phyloP scores from a whole-genome alignment of 2,797 vertebrate genomes.

The Acipenser ruthenus region DNA sequence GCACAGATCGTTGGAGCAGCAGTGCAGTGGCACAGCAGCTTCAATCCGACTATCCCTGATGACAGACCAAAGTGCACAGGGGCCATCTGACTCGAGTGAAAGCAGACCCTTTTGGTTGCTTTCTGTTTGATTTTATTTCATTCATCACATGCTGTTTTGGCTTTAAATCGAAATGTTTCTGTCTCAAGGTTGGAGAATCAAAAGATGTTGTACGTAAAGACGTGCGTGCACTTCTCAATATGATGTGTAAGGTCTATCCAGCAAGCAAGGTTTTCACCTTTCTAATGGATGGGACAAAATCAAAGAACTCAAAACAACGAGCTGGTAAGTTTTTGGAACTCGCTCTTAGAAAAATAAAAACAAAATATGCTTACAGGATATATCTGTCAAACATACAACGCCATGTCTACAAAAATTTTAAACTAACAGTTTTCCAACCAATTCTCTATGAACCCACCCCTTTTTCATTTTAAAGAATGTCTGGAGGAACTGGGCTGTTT shows the following conservation, averaged over 20 bases:
- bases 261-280: slow-evolving; percentile 94
- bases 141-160: not conserved
- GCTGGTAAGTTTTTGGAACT: slow-evolving; percentile 57
- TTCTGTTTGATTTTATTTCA: not conserved
- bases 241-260: slow-evolving; percentile 90
- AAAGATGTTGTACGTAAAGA: slow-evolving; percentile 95
- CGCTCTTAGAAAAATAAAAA: too few relatives aligned
- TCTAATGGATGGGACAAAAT: slow-evolving; percentile 95
- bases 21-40: slow-evolving; percentile 3
- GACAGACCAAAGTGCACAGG: slow-evolving; percentile 38
- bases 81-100: slow-evolving; percentile 3
- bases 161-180: not conserved
- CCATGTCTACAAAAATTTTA: too few relatives aligned
- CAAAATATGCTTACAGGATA: too few relatives aligned
- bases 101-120: too few relatives aligned
- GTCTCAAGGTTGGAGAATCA: slow-evolving; percentile 80
- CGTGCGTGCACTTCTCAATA: slow-evolving; percentile 81
- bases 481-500: slow-evolving; percentile 63
- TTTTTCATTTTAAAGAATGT: slow-evolving; percentile 45
- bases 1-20: too few relatives aligned
- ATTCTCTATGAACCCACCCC: not conserved
- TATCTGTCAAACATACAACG: too few relatives aligned
- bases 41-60: slow-evolving; percentile 55
- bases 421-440: too few relatives aligned
- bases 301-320: slow-evolving; percentile 96